Evolutionary conservation across 2,113 vertebrate species (phyloP), one percentile per base, ranked within the genome.

Genomic region (Pluvialis apricaria): DNA sequence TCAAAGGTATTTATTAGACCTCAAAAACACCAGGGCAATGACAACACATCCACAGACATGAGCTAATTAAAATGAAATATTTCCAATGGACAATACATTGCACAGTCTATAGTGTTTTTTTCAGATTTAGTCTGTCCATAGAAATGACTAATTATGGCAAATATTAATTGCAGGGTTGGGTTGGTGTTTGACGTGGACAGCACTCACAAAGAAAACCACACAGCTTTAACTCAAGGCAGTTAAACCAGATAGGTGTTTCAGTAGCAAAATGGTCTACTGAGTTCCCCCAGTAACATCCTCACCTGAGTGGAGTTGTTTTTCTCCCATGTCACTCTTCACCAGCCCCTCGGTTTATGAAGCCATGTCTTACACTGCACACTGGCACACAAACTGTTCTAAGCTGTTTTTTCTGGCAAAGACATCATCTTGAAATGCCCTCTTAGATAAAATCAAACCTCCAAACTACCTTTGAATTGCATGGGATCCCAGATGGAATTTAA

Each of bases 301-400:
- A 54, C 24, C 8, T 4, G 1, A 62, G 28, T 2, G 14, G 49
- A 65, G 6, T 1, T 4, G 1, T 15, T 58, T 79, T 62, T 45
- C 25, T 78, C 36, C 36, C 24, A 31, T 0, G 5, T 38, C 38
- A 78, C 49, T 54, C 81, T 15, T 51, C 26, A 62, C 5, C 64
- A 92, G 36, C 31, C 42, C 22, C 42, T 32, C 1, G 1, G 17
- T 11, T 76, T 80, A 87, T 12, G 15, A 90, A 90, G 38, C 20
- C 0, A 0, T 10, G 55, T 25, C 11, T 69, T 38, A 68, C 1
- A 4, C 31, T 36, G 44, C 49, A 49, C 13, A 7, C 6, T 31
- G 15, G 21, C 28, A 81, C 5, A 71, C 31, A 68, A 75, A 26
- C 47, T 34, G 36, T 32, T 84, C 36, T 58, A 82, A 55, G 5